Percentiles rank a stretch among this genome's conserved stretches.
These are phyloP conservation scores for Nyctibius grandis DNA, from an alignment of 2,797 vertebrate species.

Conservation along the genomic window DNA sequence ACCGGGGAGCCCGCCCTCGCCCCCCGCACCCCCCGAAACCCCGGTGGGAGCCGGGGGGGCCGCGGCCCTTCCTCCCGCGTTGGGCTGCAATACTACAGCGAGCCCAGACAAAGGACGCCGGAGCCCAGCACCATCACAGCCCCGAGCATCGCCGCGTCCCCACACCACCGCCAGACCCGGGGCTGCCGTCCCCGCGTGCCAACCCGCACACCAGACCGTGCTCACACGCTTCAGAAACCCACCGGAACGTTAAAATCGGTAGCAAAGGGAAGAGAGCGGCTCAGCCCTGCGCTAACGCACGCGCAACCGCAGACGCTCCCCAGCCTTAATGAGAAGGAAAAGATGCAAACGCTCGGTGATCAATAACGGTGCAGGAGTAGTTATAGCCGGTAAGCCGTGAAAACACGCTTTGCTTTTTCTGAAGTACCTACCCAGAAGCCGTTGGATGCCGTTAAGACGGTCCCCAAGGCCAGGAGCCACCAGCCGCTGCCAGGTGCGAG, in stretches of 20 bases:
- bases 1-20: background rate
- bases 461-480: background rate
- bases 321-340: background rate
- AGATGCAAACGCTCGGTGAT: background rate
- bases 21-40: accelerated
- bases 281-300: background rate
- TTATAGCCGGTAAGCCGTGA: background rate
- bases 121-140: background rate
- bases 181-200: background rate
- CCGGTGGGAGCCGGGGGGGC: background rate
- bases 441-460: accelerated
- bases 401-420: background rate
- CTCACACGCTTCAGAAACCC: background rate
- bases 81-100: background rate
- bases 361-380: background rate
- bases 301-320: background rate
- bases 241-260: accelerated
- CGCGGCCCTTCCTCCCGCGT: background rate
- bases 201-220: accelerated
- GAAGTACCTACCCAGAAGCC: background rate
- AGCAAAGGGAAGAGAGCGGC: background rate
- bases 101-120: background rate
- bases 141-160: background rate
- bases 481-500: too few species aligned
- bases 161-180: accelerated